Base-by-base conservation (phyloP, 2,888 invertebrate genomes). In the Melanotus villosus region DNA sequence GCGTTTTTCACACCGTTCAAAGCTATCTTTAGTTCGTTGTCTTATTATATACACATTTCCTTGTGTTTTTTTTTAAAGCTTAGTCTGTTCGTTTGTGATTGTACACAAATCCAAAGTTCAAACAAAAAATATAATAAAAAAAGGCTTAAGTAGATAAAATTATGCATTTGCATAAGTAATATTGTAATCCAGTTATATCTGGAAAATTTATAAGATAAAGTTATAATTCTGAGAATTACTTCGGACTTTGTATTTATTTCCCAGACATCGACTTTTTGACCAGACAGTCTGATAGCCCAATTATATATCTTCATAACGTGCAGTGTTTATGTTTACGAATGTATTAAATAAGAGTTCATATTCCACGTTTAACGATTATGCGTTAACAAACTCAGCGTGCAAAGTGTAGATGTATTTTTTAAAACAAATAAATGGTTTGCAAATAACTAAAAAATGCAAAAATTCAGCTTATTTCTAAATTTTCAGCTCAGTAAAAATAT, bases 281-380 rank as follows among this genome's bases (percentile, higher is more conserved):
- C 52, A 52, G 52, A 52, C 52, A 34, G 32, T 32, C 21, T 23
- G 47, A 52, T 52, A 52, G 52, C 52, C 52, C 26, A 34, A 5
- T 52, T 52, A n/a, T 52, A n/a, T 7, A n/a, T 30, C 7, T 19
- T 14, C 10, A 52, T 41, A 7, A 1, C 14, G 41, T 26, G 14
- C 9, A 14, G 16, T 14, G 41, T 14, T 1, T 41, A 14, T 41
- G 41, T 41, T 41, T 6, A 34, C 18, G 7, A 7, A 41, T 18
- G 10, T 47, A 21, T 7, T 26, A 3, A 3, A 7, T 7, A 26
- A 26, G 26, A 7, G 26, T 26, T 26, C 26, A 26, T 5, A 26
- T 26, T 26, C 26, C 26, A 7, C 26, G 26, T 7, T 26, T 3
- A 7, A 7, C 3, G 26, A 26, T 26, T 26, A 26, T 7, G n/a